Evolutionary conservation across 2,797 vertebrate genomes (phyloP).

Genomic region (Gymnopithys bicolor): DNA sequence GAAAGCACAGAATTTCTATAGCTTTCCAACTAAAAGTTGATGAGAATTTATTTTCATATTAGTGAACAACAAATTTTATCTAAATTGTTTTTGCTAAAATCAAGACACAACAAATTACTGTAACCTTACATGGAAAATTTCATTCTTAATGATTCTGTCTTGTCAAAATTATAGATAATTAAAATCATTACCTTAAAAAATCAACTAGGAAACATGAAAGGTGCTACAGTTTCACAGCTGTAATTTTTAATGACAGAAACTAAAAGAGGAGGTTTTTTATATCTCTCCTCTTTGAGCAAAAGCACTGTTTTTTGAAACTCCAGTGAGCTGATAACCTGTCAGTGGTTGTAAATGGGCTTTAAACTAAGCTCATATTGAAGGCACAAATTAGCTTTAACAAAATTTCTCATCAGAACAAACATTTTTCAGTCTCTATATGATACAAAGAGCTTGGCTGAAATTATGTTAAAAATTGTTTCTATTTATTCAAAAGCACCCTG

Average conservation of each 20-base stretch:
- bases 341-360: neutral
- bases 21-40: neutral
- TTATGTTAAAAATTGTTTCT: neutral
- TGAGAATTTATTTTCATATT: neutral
- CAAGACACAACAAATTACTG: neutral
- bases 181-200: neutral
- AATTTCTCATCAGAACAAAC: neutral
- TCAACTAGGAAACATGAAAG: neutral
- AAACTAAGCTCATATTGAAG: neutral
- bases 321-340: neutral
- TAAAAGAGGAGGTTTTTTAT: fast-evolving
- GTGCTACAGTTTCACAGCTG: neutral
- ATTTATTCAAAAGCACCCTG: neutral
- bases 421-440: neutral
- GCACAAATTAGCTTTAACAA: neutral
- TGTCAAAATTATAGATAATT: neutral
- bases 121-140: neutral
- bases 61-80: neutral
- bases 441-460: neutral
- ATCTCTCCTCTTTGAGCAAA: neutral
- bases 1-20: neutral
- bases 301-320: neutral
- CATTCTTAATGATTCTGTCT: neutral
- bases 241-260: neutral
- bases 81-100: neutral